A percentile compares a stretch with the other conserved stretches of the same genome.
Evolutionary conservation across 2,797 vertebrate genomes (phyloP).

Genomic region (Atherinosoma microstoma): DNA sequence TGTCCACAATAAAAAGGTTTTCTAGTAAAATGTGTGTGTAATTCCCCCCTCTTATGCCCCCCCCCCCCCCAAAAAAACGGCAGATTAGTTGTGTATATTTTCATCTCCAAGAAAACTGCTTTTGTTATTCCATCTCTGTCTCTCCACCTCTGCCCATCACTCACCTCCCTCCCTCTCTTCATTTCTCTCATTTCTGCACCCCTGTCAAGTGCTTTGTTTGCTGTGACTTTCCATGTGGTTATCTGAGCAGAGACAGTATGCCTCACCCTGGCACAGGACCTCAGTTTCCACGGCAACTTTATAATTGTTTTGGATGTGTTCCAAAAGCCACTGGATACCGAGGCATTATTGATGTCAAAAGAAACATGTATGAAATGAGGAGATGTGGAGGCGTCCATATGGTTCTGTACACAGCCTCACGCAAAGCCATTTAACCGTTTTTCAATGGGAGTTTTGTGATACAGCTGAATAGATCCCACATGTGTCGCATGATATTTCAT

Average conservation of each 20-base stretch:
- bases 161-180: conserved; percentile 72
- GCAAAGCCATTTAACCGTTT: conserved; percentile 77
- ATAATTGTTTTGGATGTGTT: conserved; percentile 96
- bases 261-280: conserved; percentile 91
- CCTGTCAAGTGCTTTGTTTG: conserved; percentile 86
- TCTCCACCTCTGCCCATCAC: conserved; percentile 78
- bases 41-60: neutral
- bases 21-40: neutral
- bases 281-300: conserved; percentile 96
- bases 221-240: conserved; percentile 87
- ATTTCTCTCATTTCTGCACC: conserved; percentile 76
- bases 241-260: conserved; percentile 89
- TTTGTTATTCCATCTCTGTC: conserved; percentile 75
- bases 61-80: conserved; percentile 1
- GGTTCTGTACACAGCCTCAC: conserved; percentile 81
- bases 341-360: conserved; percentile 88
- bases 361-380: conserved; percentile 88
- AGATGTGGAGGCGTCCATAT: conserved; percentile 85
- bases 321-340: conserved; percentile 87
- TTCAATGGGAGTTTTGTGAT: conserved; percentile 80
- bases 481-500: conserved; percentile 79
- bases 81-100: conserved; percentile 41
- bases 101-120: conserved; percentile 50
- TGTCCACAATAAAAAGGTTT: conserved; percentile 9
- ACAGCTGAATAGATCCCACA: conserved; percentile 78